Conservation (phyloP, 2,888 invertebrate genomes). For the Cataglyphis rosenhaueri region DNA sequence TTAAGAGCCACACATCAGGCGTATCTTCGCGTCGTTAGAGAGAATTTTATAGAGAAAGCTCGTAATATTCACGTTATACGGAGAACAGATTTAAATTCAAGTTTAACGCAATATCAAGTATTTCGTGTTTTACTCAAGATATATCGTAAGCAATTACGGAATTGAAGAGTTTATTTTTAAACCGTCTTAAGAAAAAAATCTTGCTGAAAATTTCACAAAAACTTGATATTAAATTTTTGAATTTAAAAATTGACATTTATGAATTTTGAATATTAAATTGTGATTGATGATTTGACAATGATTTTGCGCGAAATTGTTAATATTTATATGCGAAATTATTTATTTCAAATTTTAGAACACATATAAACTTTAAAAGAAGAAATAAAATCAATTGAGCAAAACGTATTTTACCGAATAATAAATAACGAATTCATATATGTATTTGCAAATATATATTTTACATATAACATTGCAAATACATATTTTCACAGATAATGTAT, state of each 20-base stretch:
- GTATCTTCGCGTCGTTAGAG: conserved; percentile 24
- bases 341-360: background rate
- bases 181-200: conserved; percentile 16
- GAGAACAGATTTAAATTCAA: conserved; percentile 18
- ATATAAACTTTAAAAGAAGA: background rate
- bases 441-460: conserved; percentile 10
- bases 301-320: background rate
- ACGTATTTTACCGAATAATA: background rate
- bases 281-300: background rate
- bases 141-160: conserved; percentile 12
- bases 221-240: background rate
- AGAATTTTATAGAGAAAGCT: conserved; percentile 30
- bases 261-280: background rate
- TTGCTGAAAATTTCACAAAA: background rate
- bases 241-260: background rate
- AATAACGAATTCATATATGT: background rate
- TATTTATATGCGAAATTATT: background rate
- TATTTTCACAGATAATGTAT: background rate
- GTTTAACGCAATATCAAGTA: background rate
- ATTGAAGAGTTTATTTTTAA: conserved; percentile 29
- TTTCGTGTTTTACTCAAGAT: background rate
- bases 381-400: background rate
- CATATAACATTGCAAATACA: conserved; percentile 2
- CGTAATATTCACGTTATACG: background rate
- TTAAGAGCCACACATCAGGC: conserved; percentile 23